Base-by-base conservation (phyloP, 2,797 vertebrate species). In the Saguinus oedipus region DNA sequence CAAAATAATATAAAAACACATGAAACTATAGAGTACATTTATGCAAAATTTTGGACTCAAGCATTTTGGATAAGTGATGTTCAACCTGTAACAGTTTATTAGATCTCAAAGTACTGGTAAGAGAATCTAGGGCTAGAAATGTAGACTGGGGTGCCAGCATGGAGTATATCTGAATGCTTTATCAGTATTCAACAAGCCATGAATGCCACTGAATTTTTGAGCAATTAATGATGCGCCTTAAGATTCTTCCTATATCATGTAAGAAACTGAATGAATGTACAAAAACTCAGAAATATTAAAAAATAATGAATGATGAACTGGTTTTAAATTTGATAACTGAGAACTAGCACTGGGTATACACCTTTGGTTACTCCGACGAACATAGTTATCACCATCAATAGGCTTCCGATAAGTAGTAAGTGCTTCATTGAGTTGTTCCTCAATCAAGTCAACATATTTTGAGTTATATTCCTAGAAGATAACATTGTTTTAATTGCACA, bases 331-430 rank as follows among this genome's bases (percentile, higher is more conserved):
- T 94, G 53, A 33, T 70, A 90, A 39, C 68, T 94, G 61, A 93
- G n/a, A 33, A 70, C 22, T 15, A 95, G 33, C 24, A 83, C 0
- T 78, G 85, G 79, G 80, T 6, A 68, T 61, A 96, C 98, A 99
- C 99, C 99, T 99, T 99, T 99, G 99, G 98, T 99, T 99, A 99
- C 99, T 99, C 90, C 99, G 99, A 97, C 99, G 99, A 97, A 99
- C 99, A 26, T 99, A 99, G 98, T 99, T 99, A 99, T 99, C 99
- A 88, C 99, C 99, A 98, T 99, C 99, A 68, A 99, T 98, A 97
- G 99, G 99, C 98, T 99, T 99, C 92, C 99, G 99, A 90, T 99
- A 99, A 1, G 99, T 99, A 91, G 99, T 99, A 96, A 99, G 99
- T 92, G 99, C 99, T 99, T 99, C 99, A 46, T 99, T 99, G 83